Conservation (phyloP, 2,113 vertebrate genomes). For the Hippolais icterina region DNA sequence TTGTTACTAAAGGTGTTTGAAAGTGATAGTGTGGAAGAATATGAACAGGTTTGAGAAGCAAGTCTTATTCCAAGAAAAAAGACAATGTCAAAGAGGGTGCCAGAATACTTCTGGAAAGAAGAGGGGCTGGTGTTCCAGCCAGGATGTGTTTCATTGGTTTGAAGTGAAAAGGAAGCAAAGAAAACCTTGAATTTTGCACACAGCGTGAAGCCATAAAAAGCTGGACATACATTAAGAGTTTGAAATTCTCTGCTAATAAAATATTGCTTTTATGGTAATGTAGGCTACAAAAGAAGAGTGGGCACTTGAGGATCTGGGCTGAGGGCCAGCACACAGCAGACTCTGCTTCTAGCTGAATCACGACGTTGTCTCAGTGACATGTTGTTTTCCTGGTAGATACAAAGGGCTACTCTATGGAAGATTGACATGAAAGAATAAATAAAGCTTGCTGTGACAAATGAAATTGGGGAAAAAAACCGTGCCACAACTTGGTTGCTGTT, state of each 20-base stretch:
- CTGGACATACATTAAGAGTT: not conserved
- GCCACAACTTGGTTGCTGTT: not conserved
- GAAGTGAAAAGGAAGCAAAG: not conserved
- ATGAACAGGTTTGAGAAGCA: not conserved
- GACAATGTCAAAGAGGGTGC: not conserved
- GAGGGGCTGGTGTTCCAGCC: not conserved
- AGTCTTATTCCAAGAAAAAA: not conserved
- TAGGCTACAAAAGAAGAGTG: not conserved
- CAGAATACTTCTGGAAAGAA: not conserved
- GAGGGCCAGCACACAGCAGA: conserved; percentile 10
- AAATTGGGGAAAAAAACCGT: fast-evolving
- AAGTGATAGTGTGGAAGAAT: not conserved
- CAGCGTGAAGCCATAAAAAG: not conserved
- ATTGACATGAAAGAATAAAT: not conserved
- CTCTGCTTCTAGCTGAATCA: not conserved
- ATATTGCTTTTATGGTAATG: not conserved
- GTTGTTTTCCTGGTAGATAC: not conserved
- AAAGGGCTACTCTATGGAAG: not conserved
- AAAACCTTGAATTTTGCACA: not conserved
- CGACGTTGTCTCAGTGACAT: not conserved
- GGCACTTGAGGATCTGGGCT: not conserved
- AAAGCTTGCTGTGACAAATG: not conserved
- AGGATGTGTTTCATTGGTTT: not conserved
- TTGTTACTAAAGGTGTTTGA: not conserved
- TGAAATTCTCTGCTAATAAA: not conserved